Evolutionary conservation across 2,113 vertebrate species (phyloP), one percentile per base, ranked within the genome.

Genomic region (Ifrita kowaldi): DNA sequence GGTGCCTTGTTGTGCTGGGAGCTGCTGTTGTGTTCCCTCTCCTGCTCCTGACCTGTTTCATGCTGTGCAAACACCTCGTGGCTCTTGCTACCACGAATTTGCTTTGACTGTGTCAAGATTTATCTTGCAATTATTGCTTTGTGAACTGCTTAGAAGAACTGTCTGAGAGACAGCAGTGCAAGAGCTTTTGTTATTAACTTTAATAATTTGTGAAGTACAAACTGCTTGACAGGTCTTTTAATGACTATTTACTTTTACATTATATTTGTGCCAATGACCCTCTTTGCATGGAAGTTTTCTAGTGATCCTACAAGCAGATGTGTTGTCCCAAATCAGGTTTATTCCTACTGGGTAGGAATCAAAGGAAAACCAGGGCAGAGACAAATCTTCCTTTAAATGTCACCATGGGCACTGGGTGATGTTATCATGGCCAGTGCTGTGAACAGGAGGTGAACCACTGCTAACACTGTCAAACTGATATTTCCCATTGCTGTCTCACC

Each of bases 401-500:
- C 50, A 6, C 21, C 4, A 3, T 1, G 2, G 2, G 26, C 16
- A 2, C 35, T 11, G 37, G 26, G 16, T 30, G 44, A 53, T 3
- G 11, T 35, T 42, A 7, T 8, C 1, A 0, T 44, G 57, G n/a
- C 49, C 81, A 37, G 0, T 3, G 19, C n/a, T 4, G 20, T 13
- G 42, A 84, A 19, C 47, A 41, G 63, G 67, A 80, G 67, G 49
- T 44, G 57, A 83, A 24, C 1, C 0, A 13, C 62, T 19, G 33
- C 20, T 42, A 2, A 32, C 68, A 39, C 23, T 55, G 17, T 33
- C 67, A 24, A 37, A 78, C 69, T 37, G 79, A 5, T 52, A 16
- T 56, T 78, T 77, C 62, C 53, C 28, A 13, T 6, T 35, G 60
- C 47, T 84, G 18, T 21, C 55, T 46, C 50, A 37, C 39, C 8